A percentile compares a stretch with the other conserved stretches of the same genome.
phyloP scores from a whole-genome alignment of 1,140 invertebrate species.

The Eubasilissa regina region DNA sequence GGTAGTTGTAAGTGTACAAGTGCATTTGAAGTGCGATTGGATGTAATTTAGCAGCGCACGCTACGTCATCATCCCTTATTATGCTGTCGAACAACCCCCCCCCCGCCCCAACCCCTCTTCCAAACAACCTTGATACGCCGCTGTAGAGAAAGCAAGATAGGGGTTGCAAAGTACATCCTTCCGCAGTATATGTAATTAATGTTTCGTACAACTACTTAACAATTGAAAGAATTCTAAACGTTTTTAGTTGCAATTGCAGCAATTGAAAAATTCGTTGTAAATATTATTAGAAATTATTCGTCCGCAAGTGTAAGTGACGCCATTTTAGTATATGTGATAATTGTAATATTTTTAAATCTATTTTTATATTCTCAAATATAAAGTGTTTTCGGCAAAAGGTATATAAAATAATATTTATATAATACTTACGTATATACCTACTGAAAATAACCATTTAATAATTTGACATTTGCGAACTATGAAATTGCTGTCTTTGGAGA shows the following conservation, averaged over 20 bases:
- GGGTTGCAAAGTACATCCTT: conserved; percentile 2
- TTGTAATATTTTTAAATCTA: too few relatives aligned
- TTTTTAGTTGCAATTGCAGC: neutral
- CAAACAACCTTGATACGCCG: neutral
- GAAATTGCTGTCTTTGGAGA: too few relatives aligned
- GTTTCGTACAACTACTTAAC: neutral
- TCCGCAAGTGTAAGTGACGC: too few relatives aligned
- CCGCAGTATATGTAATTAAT: neutral
- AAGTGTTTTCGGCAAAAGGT: too few relatives aligned
- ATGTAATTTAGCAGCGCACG: conserved; percentile 58
- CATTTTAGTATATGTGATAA: too few relatives aligned
- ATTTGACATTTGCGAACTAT: too few relatives aligned
- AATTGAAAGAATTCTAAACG: neutral
- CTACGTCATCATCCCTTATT: conserved; percentile 60
- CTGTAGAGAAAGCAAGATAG: conserved; percentile 24
- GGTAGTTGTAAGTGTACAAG: conserved; percentile 50
- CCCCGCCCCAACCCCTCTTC: neutral
- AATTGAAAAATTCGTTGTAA: neutral
- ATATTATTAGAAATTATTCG: too few relatives aligned
- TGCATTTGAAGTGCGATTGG: conserved; percentile 59
- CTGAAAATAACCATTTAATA: too few relatives aligned
- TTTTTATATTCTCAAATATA: too few relatives aligned
- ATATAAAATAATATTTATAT: too few relatives aligned
- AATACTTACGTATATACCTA: too few relatives aligned
- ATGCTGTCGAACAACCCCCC: conserved; percentile 52